These are phyloP conservation scores for Actinostola sp. DNA, from an alignment of 92 coral and sea anemone species.

Conservation along the genomic window DNA sequence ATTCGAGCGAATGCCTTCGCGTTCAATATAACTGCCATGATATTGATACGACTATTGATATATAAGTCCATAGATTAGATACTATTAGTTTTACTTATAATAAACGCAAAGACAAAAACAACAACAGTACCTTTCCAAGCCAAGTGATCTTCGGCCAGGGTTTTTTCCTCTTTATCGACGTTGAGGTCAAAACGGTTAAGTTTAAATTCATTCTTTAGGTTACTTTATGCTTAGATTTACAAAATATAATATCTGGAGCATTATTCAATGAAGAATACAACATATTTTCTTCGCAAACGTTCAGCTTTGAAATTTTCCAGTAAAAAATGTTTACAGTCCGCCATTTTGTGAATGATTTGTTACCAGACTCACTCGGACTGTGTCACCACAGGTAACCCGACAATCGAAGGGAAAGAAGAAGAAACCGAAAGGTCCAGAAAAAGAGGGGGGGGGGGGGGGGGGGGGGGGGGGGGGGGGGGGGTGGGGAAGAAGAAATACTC, in stretches of 20 bases:
- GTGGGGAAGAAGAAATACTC: too few species aligned
- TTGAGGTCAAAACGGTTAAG: conserved; percentile 78
- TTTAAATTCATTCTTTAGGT: conserved; percentile 69
- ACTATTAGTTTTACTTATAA: background rate
- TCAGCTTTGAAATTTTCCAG: conserved; percentile 24
- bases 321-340: conserved; percentile 44
- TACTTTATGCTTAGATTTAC: background rate
- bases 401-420: background rate
- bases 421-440: background rate
- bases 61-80: background rate
- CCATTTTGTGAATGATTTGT: conserved; percentile 34
- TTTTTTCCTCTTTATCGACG: conserved; percentile 91
- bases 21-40: background rate
- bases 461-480: background rate
- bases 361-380: conserved; percentile 25
- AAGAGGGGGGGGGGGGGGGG: background rate
- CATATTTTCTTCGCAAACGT: conserved; percentile 1
- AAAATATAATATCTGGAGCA: background rate
- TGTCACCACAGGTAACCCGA: conserved; percentile 1
- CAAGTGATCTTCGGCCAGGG: conserved; percentile 94
- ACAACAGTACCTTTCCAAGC: conserved; percentile 82
- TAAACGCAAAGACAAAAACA: too few species aligned
- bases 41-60: too few species aligned
- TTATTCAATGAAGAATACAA: background rate
- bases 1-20: too few species aligned